phyloP scores from a whole-genome alignment of 2,888 invertebrate species.

The Ectropis crepuscularia region DNA sequence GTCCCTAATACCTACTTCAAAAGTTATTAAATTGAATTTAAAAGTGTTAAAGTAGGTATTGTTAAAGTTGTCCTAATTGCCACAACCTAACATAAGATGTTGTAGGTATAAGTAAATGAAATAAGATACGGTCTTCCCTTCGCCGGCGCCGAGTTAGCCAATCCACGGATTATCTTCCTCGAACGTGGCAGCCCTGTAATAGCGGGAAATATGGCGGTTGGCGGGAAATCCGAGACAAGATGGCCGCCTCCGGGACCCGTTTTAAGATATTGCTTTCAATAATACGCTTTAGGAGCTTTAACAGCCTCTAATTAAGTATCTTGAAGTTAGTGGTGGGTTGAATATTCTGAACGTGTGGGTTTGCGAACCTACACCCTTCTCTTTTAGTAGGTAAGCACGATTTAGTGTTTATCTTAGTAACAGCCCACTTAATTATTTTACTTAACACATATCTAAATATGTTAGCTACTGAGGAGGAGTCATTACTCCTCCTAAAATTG shows the following conservation, averaged over 20 bases:
- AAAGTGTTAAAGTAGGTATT: too few relatives aligned
- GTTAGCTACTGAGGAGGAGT: too few relatives aligned
- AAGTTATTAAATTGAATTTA: too few relatives aligned
- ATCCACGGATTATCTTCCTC: conserved; percentile 74
- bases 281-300: conserved; percentile 47
- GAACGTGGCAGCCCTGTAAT: conserved; percentile 53
- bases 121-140: conserved; percentile 58
- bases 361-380: conserved; percentile 10
- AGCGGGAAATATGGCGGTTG: conserved; percentile 55
- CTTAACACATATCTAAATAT: background rate
- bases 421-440: too few relatives aligned
- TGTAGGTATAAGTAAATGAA: conserved; percentile 41
- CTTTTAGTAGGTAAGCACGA: background rate
- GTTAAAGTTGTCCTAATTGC: conserved; percentile 10
- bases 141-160: conserved; percentile 54
- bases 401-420: too few relatives aligned
- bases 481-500: too few relatives aligned
- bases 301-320: conserved; percentile 49
- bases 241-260: conserved; percentile 58
- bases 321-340: conserved; percentile 36
- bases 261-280: conserved; percentile 59
- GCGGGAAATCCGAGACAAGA: conserved; percentile 67
- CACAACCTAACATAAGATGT: conserved; percentile 32
- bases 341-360: conserved; percentile 18
- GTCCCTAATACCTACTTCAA: too few relatives aligned